Evolutionary conservation across 2,888 invertebrate genomes (phyloP).

Genomic region (Apamea anceps): DNA sequence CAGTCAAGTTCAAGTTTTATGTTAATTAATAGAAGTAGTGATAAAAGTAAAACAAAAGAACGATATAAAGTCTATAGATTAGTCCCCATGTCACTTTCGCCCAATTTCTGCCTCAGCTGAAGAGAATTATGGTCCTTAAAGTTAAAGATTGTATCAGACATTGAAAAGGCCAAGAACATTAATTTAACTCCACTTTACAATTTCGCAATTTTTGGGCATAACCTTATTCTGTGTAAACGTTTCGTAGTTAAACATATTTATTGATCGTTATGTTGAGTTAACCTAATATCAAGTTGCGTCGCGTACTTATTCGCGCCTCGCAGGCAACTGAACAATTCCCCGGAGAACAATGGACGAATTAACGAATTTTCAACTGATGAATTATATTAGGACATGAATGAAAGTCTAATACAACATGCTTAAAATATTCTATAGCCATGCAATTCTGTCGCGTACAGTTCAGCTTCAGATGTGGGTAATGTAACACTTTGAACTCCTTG

Average conservation of each 20-base stretch:
- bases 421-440: slow-evolving; percentile 9
- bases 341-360: slow-evolving; percentile 64
- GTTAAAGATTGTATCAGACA: slow-evolving; percentile 38
- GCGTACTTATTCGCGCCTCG: slow-evolving; percentile 64
- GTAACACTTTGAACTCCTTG: slow-evolving; percentile 45
- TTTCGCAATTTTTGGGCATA: slow-evolving; percentile 40
- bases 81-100: background rate
- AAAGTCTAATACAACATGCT: slow-evolving; percentile 13
- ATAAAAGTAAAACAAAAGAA: background rate
- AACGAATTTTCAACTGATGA: slow-evolving; percentile 59
- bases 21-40: background rate
- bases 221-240: slow-evolving; percentile 38
- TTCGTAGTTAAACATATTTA: slow-evolving; percentile 51
- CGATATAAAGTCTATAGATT: background rate
- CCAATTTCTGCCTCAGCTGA: background rate
- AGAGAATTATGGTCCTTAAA: slow-evolving; percentile 12
- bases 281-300: slow-evolving; percentile 67
- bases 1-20: background rate
- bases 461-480: slow-evolving; percentile 40
- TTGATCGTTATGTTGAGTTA: slow-evolving; percentile 60
- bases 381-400: slow-evolving; percentile 25
- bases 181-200: slow-evolving; percentile 17
- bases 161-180: slow-evolving; percentile 33
- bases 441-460: slow-evolving; percentile 23
- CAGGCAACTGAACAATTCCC: slow-evolving; percentile 59